These are phyloP conservation scores for Diacarnus erythraeanus DNA, from an alignment of 37 sponge, comb jelly and placozoan species.

Conservation along the genomic window DNA sequence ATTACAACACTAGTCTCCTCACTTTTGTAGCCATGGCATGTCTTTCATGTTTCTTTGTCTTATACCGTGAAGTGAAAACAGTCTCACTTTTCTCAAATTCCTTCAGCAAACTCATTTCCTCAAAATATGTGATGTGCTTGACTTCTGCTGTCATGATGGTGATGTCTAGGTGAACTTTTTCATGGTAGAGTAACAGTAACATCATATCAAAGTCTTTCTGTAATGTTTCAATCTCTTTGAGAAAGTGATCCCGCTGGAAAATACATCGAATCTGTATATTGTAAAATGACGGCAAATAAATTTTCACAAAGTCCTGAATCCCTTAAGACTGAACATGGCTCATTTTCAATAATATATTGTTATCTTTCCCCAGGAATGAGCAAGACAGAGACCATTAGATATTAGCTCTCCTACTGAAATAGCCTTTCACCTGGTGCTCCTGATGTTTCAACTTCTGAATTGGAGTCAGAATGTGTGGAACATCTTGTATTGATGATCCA, in stretches of 20 bases:
- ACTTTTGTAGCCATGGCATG: slow-evolving; percentile 82
- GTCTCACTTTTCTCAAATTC: slow-evolving; percentile 98
- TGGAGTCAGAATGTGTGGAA: not conserved
- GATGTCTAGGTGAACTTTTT: slow-evolving; percentile 69
- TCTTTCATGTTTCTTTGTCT: slow-evolving; percentile 77
- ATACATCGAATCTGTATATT: slow-evolving; percentile 8
- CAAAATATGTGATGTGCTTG: slow-evolving; percentile 84
- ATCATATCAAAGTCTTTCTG: slow-evolving; percentile 75
- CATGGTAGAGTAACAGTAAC: slow-evolving; percentile 63
- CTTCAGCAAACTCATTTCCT: slow-evolving; percentile 93
- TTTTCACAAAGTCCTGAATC: not conserved
- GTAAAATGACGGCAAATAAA: not conserved
- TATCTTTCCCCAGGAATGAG: too few species aligned
- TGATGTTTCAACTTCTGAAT: not conserved
- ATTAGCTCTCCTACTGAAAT: too few species aligned
- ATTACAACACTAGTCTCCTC: not conserved
- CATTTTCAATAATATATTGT: too few species aligned
- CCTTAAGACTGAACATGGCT: too few species aligned
- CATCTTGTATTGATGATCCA: not conserved
- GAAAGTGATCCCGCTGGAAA: slow-evolving; percentile 61
- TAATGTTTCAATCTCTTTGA: slow-evolving; percentile 64
- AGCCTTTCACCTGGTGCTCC: slow-evolving; percentile 31
- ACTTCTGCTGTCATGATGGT: slow-evolving; percentile 74
- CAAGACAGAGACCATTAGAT: too few species aligned
- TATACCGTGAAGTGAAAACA: slow-evolving; percentile 69